Base-by-base conservation (phyloP, 2,888 invertebrate species). In the Branchinecta sandiegonensis region DNA sequence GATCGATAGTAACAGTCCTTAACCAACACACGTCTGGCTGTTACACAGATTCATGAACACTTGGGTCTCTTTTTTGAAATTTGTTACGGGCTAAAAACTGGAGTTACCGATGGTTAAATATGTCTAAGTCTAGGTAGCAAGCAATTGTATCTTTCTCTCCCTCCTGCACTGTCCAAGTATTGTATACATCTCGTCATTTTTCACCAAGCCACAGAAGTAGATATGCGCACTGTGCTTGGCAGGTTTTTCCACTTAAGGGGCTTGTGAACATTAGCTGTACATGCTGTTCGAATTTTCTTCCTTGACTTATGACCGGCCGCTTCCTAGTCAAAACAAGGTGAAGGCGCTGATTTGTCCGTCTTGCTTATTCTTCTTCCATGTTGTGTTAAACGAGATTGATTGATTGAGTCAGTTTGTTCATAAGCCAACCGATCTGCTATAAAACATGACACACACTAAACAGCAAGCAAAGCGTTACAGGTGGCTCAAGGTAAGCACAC, bases 41-140 rank as follows among this genome's bases (percentile, higher is more conserved):
- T 50, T 50, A 50, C n/a, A 50, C n/a, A 13, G 3, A 13, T 50
- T n/a, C 50, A 50, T n/a, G n/a, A 23, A 3, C 23, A 3, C 23
- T 23, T 23, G 23, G n/a, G n/a, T n/a, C n/a, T n/a, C n/a, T n/a
- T n/a, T n/a, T n/a, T n/a, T n/a, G n/a, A n/a, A n/a, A n/a, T n/a
- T n/a, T n/a, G n/a, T n/a, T n/a, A n/a, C n/a, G n/a, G n/a, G n/a
- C n/a, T n/a, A n/a, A 23, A 23, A 23, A 23, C 23, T 3, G 23
- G 23, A 23, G 23, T n/a, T n/a, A n/a, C n/a, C n/a, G n/a, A n/a
- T n/a, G n/a, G n/a, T n/a, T n/a, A n/a, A n/a, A n/a, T n/a, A n/a
- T n/a, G n/a, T n/a, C n/a, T n/a, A n/a, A n/a, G n/a, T 50, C 50
- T 50, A 50, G 50, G 50, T 50, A 50, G 50, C 50, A 50, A 50